phyloP scores from a whole-genome alignment of 1,140 invertebrate species.

The Geopemphigus sp. region DNA sequence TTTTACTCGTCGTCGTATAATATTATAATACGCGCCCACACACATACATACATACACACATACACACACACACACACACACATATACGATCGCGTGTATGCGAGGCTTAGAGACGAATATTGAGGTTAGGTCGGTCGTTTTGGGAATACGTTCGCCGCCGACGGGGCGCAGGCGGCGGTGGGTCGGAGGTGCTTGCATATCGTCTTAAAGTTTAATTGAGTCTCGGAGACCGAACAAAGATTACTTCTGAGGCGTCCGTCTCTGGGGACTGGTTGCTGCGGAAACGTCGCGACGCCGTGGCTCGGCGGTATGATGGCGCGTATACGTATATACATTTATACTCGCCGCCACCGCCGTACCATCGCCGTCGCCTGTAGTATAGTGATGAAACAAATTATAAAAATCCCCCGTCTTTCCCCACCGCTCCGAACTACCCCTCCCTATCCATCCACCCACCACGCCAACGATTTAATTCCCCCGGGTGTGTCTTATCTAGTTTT shows the following conservation, averaged over 20 bases:
- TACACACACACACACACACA: too few relatives aligned
- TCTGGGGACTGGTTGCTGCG: slow-evolving; percentile 54
- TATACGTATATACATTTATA: neutral
- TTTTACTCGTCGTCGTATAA: too few relatives aligned
- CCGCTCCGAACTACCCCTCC: neutral
- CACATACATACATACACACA: too few relatives aligned
- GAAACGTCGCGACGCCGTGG: slow-evolving; percentile 54
- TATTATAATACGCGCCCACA: too few relatives aligned
- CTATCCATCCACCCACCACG: slow-evolving; percentile 7
- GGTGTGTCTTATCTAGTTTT: slow-evolving; percentile 54
- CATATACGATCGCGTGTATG: too few relatives aligned
- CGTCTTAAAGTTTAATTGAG: slow-evolving; percentile 72
- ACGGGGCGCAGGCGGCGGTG: slow-evolving; percentile 10
- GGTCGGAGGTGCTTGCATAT: slow-evolving; percentile 61
- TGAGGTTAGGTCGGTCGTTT: slow-evolving; percentile 45
- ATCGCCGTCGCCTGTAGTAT: neutral
- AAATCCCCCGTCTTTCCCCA: slow-evolving; percentile 53
- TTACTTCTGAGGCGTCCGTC: slow-evolving; percentile 58
- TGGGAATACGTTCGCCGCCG: slow-evolving; percentile 23
- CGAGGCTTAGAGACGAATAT: slow-evolving; percentile 22
- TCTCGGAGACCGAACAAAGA: slow-evolving; percentile 62
- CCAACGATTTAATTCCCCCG: slow-evolving; percentile 48
- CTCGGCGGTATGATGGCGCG: neutral
- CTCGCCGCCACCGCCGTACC: neutral
- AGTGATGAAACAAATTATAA: slow-evolving; percentile 56